Percentiles rank a stretch among this genome's conserved stretches.
phyloP scores from a whole-genome alignment of 2,113 vertebrate species.

The Acanthochromis polyacanthus region DNA sequence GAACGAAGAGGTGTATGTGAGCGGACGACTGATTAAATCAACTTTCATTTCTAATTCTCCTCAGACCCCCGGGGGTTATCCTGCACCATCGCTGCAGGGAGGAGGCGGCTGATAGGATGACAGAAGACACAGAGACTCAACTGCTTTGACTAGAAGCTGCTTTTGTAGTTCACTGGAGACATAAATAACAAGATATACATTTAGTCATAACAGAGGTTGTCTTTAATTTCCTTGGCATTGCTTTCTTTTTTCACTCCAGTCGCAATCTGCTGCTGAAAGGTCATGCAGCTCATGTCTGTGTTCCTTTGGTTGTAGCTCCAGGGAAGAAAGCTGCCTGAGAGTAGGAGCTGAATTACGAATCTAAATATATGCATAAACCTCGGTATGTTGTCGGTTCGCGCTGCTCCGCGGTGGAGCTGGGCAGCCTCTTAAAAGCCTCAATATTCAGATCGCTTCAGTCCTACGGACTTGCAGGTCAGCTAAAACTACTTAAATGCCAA shows the following conservation, averaged over 20 bases:
- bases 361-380: conserved; percentile 61
- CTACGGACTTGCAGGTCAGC: conserved; percentile 52
- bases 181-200: conserved; percentile 32
- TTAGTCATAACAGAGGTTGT: conserved; percentile 36
- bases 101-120: background rate
- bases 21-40: conserved; percentile 72
- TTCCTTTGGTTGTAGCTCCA: conserved; percentile 33
- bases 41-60: conserved; percentile 73
- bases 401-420: background rate
- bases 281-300: conserved; percentile 28
- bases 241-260: conserved; percentile 9
- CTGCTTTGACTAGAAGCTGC: conserved; percentile 13
- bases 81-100: conserved; percentile 45
- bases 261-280: conserved; percentile 17
- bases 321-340: conserved; percentile 39
- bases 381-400: conserved; percentile 44
- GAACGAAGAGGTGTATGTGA: conserved; percentile 52
- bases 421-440: conserved; percentile 65
- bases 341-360: conserved; percentile 52
- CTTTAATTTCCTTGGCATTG: conserved; percentile 36
- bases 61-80: conserved; percentile 66
- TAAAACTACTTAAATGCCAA: conserved; percentile 71
- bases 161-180: conserved; percentile 25
- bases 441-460: conserved; percentile 58
- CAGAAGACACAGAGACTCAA: conserved; percentile 16